Base-by-base conservation (phyloP, 2,113 vertebrate genomes). In the Hyla sarda region DNA sequence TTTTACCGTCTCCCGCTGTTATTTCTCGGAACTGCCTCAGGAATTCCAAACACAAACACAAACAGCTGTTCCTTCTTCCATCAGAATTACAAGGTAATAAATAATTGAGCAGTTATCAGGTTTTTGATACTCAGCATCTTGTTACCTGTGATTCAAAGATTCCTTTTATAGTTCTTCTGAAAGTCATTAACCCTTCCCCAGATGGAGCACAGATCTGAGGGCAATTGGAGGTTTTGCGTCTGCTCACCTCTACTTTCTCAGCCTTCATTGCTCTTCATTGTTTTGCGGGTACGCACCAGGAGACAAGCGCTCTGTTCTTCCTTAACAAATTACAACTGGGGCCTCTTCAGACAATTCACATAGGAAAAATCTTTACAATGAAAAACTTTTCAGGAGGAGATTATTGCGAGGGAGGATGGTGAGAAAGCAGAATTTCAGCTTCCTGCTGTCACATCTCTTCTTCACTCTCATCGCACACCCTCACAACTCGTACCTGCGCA, bases 21-120 rank as follows among this genome's bases (percentile, higher is more conserved):
- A 48, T 48, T 73, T 86, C 81, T 28, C n/a, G 60, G 76, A 72
- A 25, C 30, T 60, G 62, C 74, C 76, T 72, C 47, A 86, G 84
- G 84, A 86, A 85, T 85, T 80, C 48, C n/a, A 50, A 85, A 79
- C 62, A 85, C 83, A 85, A 85, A 79, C 84, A 79, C 76, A 79
- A 80, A 86, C 84, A 86, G 30, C 76, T 86, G 84, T 86, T 86
- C 65, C 65, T 47, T 86, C 23, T 50, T 72, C 17, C 50, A 21
- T 67, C 76, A 60, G 76, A 86, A 80, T 86, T 79, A 85, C 65
- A 80, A 81, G 76, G 76, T 60, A 86, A 81, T 86, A 86, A 86
- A 86, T 86, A 86, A 86, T 81, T 80, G 76, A 73, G 84, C 77
- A 81, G 77, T 84, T 75, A 84, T 84, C 83, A 84, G 83, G 56